phyloP scores from a whole-genome alignment of 2,113 vertebrate genomes.

The Xenus cinereus region DNA sequence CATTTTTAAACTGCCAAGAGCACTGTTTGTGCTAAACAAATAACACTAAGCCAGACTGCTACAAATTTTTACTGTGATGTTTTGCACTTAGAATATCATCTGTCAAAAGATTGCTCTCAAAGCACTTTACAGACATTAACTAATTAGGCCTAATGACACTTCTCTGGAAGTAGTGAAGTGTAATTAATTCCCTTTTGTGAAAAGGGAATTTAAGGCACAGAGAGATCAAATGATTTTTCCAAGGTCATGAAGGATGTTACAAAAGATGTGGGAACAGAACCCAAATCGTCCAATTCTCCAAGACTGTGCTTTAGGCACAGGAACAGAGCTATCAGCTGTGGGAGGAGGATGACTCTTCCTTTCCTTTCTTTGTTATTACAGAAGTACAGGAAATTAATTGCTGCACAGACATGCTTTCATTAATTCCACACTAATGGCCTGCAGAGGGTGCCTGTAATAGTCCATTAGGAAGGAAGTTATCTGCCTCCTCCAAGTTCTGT shows the following conservation, averaged over 20 bases:
- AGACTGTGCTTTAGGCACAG: not conserved
- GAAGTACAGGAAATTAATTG: constrained; percentile 47
- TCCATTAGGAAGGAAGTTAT: constrained; percentile 24
- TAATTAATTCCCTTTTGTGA: constrained; percentile 42
- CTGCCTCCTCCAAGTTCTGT: not conserved
- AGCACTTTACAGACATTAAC: constrained; percentile 51
- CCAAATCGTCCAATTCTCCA: not conserved
- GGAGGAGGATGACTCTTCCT: not conserved
- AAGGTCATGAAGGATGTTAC: constrained; percentile 19
- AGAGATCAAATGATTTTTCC: constrained; percentile 33
- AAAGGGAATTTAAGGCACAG: constrained; percentile 7
- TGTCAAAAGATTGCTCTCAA: constrained; percentile 48
- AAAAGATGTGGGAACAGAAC: not conserved
- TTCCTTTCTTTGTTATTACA: constrained; percentile 49
- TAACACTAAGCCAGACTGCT: not conserved
- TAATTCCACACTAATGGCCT: constrained; percentile 31
- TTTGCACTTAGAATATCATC: constrained; percentile 49
- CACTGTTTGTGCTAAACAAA: constrained; percentile 29
- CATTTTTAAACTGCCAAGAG: not conserved
- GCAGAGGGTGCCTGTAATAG: not conserved
- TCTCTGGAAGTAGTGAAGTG: constrained; percentile 29
- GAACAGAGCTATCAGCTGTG: constrained; percentile 7
- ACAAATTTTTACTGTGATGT: not conserved
- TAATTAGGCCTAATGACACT: constrained; percentile 56
- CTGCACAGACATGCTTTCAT: not conserved